Evolutionary conservation across 2,797 vertebrate species (phyloP).

Genomic region (Chelmon rostratus): DNA sequence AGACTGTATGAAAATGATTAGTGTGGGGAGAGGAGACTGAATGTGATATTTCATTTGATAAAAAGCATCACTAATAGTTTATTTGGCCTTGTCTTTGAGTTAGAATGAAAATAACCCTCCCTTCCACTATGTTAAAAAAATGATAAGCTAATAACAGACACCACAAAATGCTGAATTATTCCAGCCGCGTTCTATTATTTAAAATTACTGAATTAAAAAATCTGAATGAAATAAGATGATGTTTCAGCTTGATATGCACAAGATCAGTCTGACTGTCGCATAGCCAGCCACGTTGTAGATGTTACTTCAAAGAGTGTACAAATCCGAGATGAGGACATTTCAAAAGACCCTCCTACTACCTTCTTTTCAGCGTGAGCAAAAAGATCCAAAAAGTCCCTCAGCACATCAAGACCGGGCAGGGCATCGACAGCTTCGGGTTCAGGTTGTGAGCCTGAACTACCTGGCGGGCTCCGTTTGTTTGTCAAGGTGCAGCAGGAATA

Average conservation of each 20-base stretch:
- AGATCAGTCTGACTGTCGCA: background rate
- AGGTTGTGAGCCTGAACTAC: constrained; percentile 11
- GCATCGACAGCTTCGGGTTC: constrained; percentile 7
- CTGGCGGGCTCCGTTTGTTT: constrained; percentile 33
- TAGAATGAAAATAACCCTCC: background rate
- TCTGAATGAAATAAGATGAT: too few species aligned
- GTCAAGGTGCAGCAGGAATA: constrained; percentile 14
- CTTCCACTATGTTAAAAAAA: too few species aligned
- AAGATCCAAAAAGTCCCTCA: background rate
- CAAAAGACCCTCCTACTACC: background rate
- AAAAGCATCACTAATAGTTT: background rate
- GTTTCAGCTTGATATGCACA: background rate
- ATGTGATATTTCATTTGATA: background rate
- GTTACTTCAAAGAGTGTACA: background rate
- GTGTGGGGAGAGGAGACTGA: background rate
- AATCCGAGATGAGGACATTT: background rate
- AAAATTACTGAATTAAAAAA: too few species aligned
- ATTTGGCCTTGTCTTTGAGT: background rate
- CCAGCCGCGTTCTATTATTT: background rate
- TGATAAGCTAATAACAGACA: background rate
- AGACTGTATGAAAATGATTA: background rate
- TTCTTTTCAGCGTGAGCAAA: background rate
- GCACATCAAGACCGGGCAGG: constrained; percentile 22
- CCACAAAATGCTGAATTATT: background rate
- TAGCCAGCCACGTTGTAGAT: background rate